Conservation (phyloP, 2,888 invertebrate genomes). For the Neoitamus cyanurus region DNA sequence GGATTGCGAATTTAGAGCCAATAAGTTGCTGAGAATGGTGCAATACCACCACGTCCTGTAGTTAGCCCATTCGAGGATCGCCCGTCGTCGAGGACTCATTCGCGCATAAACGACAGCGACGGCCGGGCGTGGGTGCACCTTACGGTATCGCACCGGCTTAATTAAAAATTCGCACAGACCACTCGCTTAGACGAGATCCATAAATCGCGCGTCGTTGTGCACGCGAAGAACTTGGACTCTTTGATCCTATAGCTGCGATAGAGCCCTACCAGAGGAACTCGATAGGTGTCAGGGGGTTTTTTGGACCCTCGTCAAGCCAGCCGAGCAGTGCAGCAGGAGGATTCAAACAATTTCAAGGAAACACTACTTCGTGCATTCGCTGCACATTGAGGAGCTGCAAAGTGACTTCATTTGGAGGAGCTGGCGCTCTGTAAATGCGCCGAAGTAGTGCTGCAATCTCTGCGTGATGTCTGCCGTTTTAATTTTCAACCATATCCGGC, state of each 20-base stretch:
- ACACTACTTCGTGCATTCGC: background rate
- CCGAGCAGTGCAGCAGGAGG: too few species aligned
- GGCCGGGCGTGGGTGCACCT: background rate
- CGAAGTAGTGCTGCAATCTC: background rate
- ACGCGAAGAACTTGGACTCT: background rate
- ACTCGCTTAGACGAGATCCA: background rate
- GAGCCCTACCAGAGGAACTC: too few species aligned
- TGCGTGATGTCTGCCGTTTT: background rate
- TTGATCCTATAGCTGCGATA: too few species aligned
- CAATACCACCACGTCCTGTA: background rate
- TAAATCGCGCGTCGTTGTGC: background rate
- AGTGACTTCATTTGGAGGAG: background rate
- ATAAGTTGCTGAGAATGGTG: constrained; percentile 10
- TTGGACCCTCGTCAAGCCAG: too few species aligned
- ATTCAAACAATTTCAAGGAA: background rate
- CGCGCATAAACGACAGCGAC: background rate
- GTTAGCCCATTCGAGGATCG: background rate
- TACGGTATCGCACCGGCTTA: background rate
- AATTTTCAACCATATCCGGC: background rate
- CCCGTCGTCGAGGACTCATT: background rate
- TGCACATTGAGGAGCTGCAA: background rate
- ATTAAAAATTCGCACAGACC: background rate
- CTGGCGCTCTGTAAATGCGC: background rate
- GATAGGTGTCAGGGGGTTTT: too few species aligned
- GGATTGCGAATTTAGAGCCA: constrained; percentile 16